phyloP scores from a whole-genome alignment of 1,140 invertebrate genomes.

The Ceratina calcarata region DNA sequence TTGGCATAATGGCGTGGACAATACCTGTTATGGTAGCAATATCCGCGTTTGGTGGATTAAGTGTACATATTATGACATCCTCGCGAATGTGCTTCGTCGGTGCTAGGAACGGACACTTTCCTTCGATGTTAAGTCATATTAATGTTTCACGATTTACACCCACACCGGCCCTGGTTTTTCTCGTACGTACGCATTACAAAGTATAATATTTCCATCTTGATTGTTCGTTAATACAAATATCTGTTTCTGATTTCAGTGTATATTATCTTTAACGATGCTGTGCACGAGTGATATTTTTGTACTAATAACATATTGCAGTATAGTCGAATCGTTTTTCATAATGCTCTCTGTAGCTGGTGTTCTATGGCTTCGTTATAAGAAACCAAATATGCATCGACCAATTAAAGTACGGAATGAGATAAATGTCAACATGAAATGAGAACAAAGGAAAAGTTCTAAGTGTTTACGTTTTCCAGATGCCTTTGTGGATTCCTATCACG shows the following conservation, averaged over 20 bases:
- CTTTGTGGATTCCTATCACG: conserved; percentile 88
- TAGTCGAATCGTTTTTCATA: conserved; percentile 97
- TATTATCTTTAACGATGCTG: conserved; percentile 91
- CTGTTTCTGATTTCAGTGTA: conserved; percentile 83
- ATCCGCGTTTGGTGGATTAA: conserved; percentile 93
- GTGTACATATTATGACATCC: conserved; percentile 94
- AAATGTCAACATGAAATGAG: not conserved
- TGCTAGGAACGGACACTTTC: conserved; percentile 93
- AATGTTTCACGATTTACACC: conserved; percentile 93
- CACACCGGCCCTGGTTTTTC: conserved; percentile 93
- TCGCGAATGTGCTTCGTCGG: conserved; percentile 95
- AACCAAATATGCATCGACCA: conserved; percentile 85
- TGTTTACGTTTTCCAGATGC: conserved; percentile 77
- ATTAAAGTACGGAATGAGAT: conserved; percentile 82
- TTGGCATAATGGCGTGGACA: conserved; percentile 90
- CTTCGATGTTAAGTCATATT: conserved; percentile 92
- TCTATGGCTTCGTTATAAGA: conserved; percentile 91
- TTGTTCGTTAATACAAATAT: not conserved
- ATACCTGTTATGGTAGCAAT: conserved; percentile 94
- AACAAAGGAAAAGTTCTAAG: not conserved
- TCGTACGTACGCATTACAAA: conserved; percentile 84
- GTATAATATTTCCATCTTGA: not conserved
- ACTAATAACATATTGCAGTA: conserved; percentile 96
- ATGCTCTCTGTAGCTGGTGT: conserved; percentile 92
- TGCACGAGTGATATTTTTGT: conserved; percentile 92